Evolutionary conservation across 2,113 vertebrate genomes (phyloP).

Genomic region (Leucopternis melanops): DNA sequence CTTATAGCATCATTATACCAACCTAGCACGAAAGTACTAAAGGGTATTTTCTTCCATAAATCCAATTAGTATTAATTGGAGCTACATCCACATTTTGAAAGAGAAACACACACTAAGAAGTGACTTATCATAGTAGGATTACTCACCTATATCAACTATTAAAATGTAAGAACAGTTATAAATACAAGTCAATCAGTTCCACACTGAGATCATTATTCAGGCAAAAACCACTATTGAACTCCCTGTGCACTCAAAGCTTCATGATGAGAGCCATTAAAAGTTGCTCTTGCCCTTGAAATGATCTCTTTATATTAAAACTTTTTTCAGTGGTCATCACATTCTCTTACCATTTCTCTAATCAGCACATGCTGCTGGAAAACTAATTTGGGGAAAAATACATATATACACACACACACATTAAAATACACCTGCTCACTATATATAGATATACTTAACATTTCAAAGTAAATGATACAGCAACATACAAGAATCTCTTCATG

Average conservation of each 20-base stretch:
- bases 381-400: not conserved
- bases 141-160: not conserved
- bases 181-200: not conserved
- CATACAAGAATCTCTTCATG: not conserved
- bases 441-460: not conserved
- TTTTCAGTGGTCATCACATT: not conserved
- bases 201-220: not conserved
- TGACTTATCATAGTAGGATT: not conserved
- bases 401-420: not conserved
- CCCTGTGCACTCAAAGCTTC: not conserved
- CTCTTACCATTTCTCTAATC: not conserved
- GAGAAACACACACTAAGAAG: not conserved
- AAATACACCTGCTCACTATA: slow-evolving; percentile 16
- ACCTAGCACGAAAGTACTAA: not conserved
- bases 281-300: not conserved
- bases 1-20: not conserved
- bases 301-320: not conserved
- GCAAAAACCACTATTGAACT: not conserved
- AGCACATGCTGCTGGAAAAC: not conserved
- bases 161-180: not conserved
- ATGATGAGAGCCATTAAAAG: not conserved
- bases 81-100: slow-evolving; percentile 8
- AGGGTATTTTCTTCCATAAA: slow-evolving; percentile 24
- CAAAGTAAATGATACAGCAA: not conserved
- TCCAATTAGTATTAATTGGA: slow-evolving; percentile 22